Percentiles rank a stretch among this genome's conserved stretches.
phyloP scores from a whole-genome alignment of 2,797 vertebrate species.

The Perdix hodgsoniae region DNA sequence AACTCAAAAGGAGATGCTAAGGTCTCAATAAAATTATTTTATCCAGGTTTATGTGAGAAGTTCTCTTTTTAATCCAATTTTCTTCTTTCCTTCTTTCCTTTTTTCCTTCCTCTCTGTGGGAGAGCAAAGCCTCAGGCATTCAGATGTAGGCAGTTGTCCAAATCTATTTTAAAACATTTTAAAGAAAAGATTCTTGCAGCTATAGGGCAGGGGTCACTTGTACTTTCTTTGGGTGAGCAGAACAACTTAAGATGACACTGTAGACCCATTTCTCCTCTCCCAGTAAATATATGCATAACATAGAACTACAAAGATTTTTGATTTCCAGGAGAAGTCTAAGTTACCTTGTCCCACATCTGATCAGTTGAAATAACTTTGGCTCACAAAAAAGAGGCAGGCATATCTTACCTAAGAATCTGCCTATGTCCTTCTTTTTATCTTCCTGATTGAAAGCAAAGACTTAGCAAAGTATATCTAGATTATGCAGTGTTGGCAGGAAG shows the following conservation, averaged over 20 bases:
- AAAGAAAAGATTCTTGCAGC: slow-evolving; percentile 38
- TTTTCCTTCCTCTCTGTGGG: not conserved
- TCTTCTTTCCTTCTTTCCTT: not conserved
- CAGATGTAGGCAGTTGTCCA: slow-evolving; percentile 36
- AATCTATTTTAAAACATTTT: slow-evolving; percentile 56
- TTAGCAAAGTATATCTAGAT: not conserved
- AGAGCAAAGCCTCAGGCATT: not conserved
- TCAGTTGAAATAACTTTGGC: not conserved
- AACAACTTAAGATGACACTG: not conserved
- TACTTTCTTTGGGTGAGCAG: not conserved
- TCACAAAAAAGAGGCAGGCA: not conserved
- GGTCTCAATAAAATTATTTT: slow-evolving; percentile 30
- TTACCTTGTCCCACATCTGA: not conserved
- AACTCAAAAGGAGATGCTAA: slow-evolving; percentile 4
- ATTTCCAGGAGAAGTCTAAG: not conserved
- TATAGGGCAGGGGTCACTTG: not conserved
- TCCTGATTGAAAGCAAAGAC: not conserved
- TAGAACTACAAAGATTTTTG: not conserved
- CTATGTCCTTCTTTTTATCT: not conserved
- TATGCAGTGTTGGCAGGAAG: not conserved
- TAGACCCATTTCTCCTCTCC: not conserved
- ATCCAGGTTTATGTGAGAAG: not conserved
- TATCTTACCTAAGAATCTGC: not conserved
- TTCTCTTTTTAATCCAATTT: slow-evolving; percentile 1
- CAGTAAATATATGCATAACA: not conserved